Base-by-base conservation (phyloP, 2,113 vertebrate genomes). In the Colistium nudipinnis region DNA sequence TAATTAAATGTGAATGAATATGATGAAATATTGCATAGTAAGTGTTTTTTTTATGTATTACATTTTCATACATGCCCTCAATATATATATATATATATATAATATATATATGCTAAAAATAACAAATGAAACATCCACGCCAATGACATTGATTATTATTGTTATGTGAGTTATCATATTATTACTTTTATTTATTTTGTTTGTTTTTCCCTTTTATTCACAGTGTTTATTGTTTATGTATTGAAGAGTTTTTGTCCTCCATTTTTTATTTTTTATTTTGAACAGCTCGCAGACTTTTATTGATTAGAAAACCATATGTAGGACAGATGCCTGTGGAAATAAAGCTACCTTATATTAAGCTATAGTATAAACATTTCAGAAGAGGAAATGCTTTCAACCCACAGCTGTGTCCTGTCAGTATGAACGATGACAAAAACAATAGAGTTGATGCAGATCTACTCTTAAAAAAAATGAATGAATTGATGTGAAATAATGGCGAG, bases 101-200 rank as follows among this genome's bases (percentile, higher is more conserved):
- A 44, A n/a, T 6, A 51, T 17, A 1, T 36, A n/a, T 22, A 43
- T 4, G 44, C 7, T 28, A 24, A 7, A 49, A 35, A 31, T 9
- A 57, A 52, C 6, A 55, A 54, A 31, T 41, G 17, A 25, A 20
- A 33, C 11, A 49, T 9, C 20, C 20, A 33, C 16, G n/a, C 33
- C 14, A 41, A 52, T 25, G 4, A 52, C 6, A 44, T 38, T 4
- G 7, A 35, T 25, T 33, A 56, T 31, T 53, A 2, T n/a, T 55
- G 0, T 60, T 17, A 25, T 6, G 14, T 16, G 3, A 22, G 8
- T 16, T 60, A 36, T 47, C 33, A 17, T 47, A 36, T 55, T 56
- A 44, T 67, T 25, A 4, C 9, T 10, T 20, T 35, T 8, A 14
- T 39, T 49, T 68, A 64, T 70, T 59, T 64, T 59, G 56, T 47